phyloP scores from a whole-genome alignment of 2,797 vertebrate genomes.

The Limosa lapponica region DNA sequence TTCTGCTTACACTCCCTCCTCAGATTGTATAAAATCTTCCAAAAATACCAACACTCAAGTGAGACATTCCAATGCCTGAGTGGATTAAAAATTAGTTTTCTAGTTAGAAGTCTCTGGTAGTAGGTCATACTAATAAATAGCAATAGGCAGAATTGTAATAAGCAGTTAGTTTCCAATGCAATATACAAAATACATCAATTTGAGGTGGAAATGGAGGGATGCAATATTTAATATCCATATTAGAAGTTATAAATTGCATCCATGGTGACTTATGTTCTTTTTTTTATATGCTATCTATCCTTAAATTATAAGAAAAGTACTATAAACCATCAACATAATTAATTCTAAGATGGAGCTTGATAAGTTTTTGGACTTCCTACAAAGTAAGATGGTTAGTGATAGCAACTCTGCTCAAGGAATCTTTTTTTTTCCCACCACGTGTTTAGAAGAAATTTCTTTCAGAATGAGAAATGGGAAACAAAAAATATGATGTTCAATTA shows the following conservation, averaged over 20 bases:
- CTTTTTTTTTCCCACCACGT: background rate
- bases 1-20: background rate
- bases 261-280: background rate
- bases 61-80: background rate
- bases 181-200: background rate
- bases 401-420: background rate
- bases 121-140: background rate
- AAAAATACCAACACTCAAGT: background rate
- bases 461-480: background rate
- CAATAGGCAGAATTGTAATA: background rate
- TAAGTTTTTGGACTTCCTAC: background rate
- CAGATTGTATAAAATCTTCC: background rate
- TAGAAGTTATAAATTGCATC: background rate
- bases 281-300: background rate
- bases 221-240: background rate
- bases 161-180: background rate
- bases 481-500: accelerated
- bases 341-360: background rate
- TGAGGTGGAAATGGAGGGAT: background rate
- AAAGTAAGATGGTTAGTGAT: background rate
- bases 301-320: background rate
- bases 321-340: background rate
- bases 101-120: background rate
- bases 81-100: background rate
- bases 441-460: background rate